Percentiles rank a stretch among this genome's conserved stretches.
Conservation (phyloP, 2,888 invertebrate genomes). For the Caenorhabditis imperialis region DNA sequence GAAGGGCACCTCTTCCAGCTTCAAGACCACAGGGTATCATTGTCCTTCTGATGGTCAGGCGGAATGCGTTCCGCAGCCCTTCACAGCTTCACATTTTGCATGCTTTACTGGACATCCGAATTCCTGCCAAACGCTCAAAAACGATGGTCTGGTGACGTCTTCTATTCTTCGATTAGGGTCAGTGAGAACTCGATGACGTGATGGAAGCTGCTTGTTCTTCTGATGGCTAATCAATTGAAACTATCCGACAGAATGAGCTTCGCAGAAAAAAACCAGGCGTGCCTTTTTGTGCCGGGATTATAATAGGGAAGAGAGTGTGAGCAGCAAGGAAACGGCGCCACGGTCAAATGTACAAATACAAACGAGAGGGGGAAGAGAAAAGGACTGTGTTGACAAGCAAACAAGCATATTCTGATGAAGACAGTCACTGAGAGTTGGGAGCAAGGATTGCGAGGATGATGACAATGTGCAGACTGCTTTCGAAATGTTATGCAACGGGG, state of each 20-base stretch:
- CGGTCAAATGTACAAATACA: constrained; percentile 46
- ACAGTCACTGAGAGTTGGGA: no score
- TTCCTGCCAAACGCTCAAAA: constrained; percentile 1
- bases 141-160: constrained; percentile 33
- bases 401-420: not conserved
- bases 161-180: constrained; percentile 45
- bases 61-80: no score
- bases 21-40: constrained; percentile 21
- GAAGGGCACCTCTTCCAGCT: constrained; percentile 36
- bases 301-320: no score
- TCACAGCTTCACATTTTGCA: no score
- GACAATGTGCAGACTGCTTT: no score
- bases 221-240: constrained; percentile 13
- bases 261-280: not conserved
- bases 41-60: constrained; percentile 17
- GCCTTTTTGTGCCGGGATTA: no score
- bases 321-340: not conserved
- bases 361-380: constrained; percentile 7
- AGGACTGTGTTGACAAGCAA: constrained; percentile 3
- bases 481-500: no score
- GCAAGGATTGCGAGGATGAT: no score
- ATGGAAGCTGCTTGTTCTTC: constrained; percentile 7
- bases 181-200: constrained; percentile 29
- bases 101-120: no score
- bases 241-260: not conserved